A percentile compares a stretch with the other conserved stretches of the same genome.
These are phyloP conservation scores for Gouania willdenowi DNA, from an alignment of 2,797 vertebrate species.

Conservation along the genomic window DNA sequence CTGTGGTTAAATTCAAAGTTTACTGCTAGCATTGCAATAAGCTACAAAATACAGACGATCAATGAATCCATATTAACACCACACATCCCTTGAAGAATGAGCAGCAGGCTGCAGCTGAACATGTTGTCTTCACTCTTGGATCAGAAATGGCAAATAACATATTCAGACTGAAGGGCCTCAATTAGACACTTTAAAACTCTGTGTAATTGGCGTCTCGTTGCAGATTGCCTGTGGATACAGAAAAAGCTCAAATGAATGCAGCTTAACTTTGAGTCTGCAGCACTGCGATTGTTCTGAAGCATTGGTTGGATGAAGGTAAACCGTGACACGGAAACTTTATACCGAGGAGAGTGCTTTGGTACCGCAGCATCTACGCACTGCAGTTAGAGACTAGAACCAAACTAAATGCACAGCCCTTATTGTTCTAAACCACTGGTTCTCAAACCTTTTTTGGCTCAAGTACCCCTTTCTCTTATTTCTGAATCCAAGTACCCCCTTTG, in stretches of 20 bases:
- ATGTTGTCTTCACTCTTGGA: slow-evolving; percentile 76
- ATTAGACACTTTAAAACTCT: slow-evolving; percentile 77
- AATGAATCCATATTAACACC: slow-evolving; percentile 77
- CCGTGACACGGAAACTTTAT: no score
- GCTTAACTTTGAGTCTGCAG: slow-evolving; percentile 57
- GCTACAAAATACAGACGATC: slow-evolving; percentile 80
- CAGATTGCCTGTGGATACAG: slow-evolving; percentile 72
- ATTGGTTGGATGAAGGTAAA: slow-evolving; percentile 48
- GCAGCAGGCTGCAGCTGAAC: slow-evolving; percentile 63
- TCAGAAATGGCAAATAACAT: slow-evolving; percentile 75
- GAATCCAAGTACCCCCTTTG: no score
- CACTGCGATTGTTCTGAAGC: slow-evolving; percentile 60
- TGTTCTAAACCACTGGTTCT: no score
- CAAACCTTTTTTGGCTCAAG: no score
- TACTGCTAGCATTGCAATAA: slow-evolving; percentile 79
- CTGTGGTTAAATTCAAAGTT: slow-evolving; percentile 70
- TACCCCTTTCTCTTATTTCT: no score
- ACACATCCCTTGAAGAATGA: slow-evolving; percentile 72
- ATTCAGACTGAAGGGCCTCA: slow-evolving; percentile 80
- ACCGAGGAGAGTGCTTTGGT: no score
- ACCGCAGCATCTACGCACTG: no score
- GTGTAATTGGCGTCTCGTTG: slow-evolving; percentile 77
- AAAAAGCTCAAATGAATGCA: slow-evolving; percentile 65
- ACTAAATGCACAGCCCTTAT: no score
- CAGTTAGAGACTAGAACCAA: no score